Base-by-base conservation (phyloP, 1,140 invertebrate genomes). In the Sycobia sp. region DNA sequence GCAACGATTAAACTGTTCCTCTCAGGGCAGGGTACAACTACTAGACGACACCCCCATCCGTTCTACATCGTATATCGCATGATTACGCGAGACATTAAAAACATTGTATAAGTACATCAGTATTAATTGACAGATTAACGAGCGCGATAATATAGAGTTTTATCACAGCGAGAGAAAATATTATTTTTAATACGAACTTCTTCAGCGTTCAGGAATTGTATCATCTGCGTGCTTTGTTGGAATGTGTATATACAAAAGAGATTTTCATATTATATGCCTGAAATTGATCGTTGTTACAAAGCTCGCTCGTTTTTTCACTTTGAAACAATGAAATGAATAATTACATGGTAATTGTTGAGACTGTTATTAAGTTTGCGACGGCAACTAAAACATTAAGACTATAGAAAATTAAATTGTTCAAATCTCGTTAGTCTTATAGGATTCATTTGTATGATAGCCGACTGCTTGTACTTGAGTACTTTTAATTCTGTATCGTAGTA, bases 11-110 rank as follows among this genome's bases (percentile, higher is more conserved):
- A 57, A 49, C 60, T 62, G 54, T 60, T 58, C 47, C 32, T 59
- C 53, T 57, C 25, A 38, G 18, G 25, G 38, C 41, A 60, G 18
- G 16, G 38, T 41, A 68, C 36, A n/a, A 41, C 51, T 36, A n/a
- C 41, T 62, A 36, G 63, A 55, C 46, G 5, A 4, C 29, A 18
- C n/a, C 55, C 65, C 65, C 68, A 65, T 67, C 68, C 58, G 41
- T 3, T 55, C 32, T 34, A 66, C 66, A 47, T 64, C 41, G 16
- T 36, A 62, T 36, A 41, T 47, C 8, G 18, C 25, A 16, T 22
- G 25, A 57, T 49, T 13, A 43, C 46, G 32, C 20, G 23, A 50
- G 46, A 49, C 32, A 5, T 18, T 43, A n/a, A 32, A 51, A 60
- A 36, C 7, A 29, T 47, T 44, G 13, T 36, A n/a, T n/a, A n/a